Percentiles rank a stretch among this genome's conserved stretches.
Conservation (phyloP, 2,797 vertebrate genomes). For the Rhincodon typus region DNA sequence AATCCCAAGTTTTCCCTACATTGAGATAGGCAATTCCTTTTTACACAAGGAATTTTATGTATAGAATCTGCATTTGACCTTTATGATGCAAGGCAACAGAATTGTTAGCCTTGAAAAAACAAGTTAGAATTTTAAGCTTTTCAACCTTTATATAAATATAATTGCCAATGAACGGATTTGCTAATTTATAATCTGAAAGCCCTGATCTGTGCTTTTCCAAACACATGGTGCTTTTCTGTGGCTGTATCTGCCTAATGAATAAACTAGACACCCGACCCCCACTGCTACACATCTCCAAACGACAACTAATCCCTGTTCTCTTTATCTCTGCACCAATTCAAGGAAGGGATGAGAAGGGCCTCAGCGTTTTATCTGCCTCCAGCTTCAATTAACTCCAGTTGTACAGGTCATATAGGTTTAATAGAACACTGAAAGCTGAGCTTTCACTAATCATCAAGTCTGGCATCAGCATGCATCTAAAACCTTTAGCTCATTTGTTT, state of each 20-base stretch:
- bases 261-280: background rate
- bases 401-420: background rate
- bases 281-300: background rate
- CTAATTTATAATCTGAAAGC: slow-evolving; percentile 2
- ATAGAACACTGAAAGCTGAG: background rate
- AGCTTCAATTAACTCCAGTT: slow-evolving; percentile 31
- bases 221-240: background rate
- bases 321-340: background rate
- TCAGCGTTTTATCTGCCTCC: background rate
- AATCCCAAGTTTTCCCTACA: background rate
- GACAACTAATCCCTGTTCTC: slow-evolving; percentile 6
- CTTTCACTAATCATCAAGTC: background rate
- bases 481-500: slow-evolving; percentile 29
- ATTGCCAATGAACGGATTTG: background rate
- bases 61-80: background rate
- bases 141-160: background rate
- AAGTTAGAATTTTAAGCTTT: background rate
- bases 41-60: background rate
- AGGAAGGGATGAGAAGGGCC: slow-evolving; percentile 5
- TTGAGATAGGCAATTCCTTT: background rate
- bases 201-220: background rate
- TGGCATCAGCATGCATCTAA: slow-evolving; percentile 19
- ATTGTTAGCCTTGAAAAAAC: background rate
- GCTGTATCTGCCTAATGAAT: slow-evolving; percentile 6
- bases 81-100: background rate